Evolutionary conservation across 1,140 invertebrate genomes (phyloP).

Genomic region (Papilio helenus): DNA sequence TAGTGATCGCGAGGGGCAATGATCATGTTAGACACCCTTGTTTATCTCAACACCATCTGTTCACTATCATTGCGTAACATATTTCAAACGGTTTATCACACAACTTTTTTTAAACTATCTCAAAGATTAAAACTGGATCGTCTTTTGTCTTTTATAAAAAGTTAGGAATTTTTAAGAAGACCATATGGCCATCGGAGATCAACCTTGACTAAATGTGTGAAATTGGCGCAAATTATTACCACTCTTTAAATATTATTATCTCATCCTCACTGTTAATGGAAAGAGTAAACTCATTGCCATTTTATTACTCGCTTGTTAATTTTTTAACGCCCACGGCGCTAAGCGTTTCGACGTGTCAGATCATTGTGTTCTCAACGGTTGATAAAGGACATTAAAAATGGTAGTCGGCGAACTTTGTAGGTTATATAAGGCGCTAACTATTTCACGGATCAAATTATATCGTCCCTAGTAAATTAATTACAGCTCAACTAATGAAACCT

Average conservation of each 20-base stretch:
- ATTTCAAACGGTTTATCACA: neutral
- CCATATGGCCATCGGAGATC: neutral
- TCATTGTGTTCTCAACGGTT: conserved; percentile 23
- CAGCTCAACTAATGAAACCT: neutral
- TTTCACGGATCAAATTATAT: conserved; percentile 8
- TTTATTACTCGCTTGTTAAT: conserved; percentile 54
- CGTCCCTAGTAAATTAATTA: neutral
- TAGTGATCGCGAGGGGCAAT: conserved; percentile 48
- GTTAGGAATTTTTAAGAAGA: neutral
- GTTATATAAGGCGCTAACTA: conserved; percentile 9
- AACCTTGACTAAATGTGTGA: conserved; percentile 7
- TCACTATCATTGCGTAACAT: neutral
- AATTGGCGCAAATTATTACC: conserved; percentile 6
- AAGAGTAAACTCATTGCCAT: conserved; percentile 53
- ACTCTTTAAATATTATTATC: conserved; percentile 6
- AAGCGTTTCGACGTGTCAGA: conserved; percentile 7
- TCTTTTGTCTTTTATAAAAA: no score
- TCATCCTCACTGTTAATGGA: conserved; percentile 45
- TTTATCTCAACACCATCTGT: conserved; percentile 11
- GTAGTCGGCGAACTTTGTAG: conserved; percentile 1
- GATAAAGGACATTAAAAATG: conserved; percentile 27
- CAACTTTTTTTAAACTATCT: neutral
- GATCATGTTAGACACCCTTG: neutral
- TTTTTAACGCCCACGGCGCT: conserved; percentile 42
- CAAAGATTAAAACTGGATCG: neutral